Percentiles rank a stretch among this genome's conserved stretches.
Conservation (phyloP, 2,113 vertebrate species). For the Zapornia atra region DNA sequence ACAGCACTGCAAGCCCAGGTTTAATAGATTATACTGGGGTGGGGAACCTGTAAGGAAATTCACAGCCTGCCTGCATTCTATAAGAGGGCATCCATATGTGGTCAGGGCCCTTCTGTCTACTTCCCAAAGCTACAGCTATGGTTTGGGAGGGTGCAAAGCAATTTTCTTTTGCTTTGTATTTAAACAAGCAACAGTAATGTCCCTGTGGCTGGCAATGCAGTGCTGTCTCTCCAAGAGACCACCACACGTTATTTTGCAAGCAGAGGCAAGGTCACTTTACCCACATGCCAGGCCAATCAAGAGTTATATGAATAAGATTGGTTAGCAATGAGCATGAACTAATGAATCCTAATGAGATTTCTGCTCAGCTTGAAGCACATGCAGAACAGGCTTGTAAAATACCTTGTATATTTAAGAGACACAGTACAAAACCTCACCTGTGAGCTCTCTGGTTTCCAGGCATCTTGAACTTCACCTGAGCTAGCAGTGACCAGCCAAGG, state of each 20-base stretch:
- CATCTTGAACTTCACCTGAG: background rate
- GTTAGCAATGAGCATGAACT: background rate
- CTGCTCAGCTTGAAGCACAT: background rate
- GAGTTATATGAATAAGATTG: background rate
- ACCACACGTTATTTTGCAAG: background rate
- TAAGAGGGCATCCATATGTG: background rate
- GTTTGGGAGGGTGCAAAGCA: background rate
- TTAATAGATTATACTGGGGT: background rate
- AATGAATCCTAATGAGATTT: background rate
- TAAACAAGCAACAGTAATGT: background rate
- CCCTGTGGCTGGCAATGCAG: fast-evolving
- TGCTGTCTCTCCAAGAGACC: background rate
- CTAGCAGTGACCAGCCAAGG: background rate
- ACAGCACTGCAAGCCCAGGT: background rate
- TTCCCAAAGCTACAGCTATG: background rate
- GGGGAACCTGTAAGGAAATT: background rate
- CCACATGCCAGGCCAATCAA: background rate
- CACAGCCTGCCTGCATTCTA: background rate
- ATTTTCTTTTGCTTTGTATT: background rate
- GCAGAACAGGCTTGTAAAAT: background rate
- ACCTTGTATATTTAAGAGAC: background rate
- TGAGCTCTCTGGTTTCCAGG: background rate
- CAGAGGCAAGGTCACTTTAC: background rate
- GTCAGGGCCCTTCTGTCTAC: background rate
- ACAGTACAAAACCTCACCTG: background rate